Base-by-base conservation (phyloP, 1,140 invertebrate species). In the Stegodyphus mimosarum region DNA sequence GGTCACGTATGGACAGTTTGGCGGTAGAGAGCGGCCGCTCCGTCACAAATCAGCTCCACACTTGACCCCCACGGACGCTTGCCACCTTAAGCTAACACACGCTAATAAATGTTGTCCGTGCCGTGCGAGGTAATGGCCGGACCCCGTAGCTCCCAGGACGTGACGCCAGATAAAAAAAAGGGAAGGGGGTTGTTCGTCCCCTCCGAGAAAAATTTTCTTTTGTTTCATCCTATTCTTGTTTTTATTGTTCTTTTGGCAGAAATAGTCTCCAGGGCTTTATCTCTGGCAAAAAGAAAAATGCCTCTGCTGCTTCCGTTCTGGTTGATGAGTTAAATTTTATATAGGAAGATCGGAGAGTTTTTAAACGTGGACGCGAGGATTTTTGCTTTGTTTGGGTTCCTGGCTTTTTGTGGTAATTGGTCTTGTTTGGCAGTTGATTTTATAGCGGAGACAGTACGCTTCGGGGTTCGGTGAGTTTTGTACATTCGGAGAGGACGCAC, bases 41-140 rank as follows among this genome's bases (percentile, higher is more conserved):
- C 55, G 80, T 83, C 80, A 83, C 80, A 83, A 83, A 83, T 83
- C 80, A 83, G 71, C 80, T 83, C 70, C 53, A 48, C 80, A 74
- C 71, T 83, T 74, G 80, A 83, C 80, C 78, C 71, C 60, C 78
- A 17, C 78, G 67, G 67, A 72, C 78, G 67, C 55, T 83, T 83
- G 80, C 80, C 80, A 83, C 80, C 80, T 83, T 83, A 74, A 74
- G 80, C 80, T 83, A 83, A 83, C 80, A 83, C 80, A 83, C 80
- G 80, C 80, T 83, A 83, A 83, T 83, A 83, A 83, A 83, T 83
- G 80, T 83, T 33, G 71, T 83, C 71, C 80, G 80, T 83, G 80
- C 80, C 80, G 50, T 49, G 80, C 80, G 55, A 74, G 63, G 71
- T 83, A 83, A 83, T 83, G 72, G 80, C 55, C 69, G 33, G 18